Base-by-base conservation (phyloP, 2,797 vertebrate genomes). In the Argyrosomus regius region DNA sequence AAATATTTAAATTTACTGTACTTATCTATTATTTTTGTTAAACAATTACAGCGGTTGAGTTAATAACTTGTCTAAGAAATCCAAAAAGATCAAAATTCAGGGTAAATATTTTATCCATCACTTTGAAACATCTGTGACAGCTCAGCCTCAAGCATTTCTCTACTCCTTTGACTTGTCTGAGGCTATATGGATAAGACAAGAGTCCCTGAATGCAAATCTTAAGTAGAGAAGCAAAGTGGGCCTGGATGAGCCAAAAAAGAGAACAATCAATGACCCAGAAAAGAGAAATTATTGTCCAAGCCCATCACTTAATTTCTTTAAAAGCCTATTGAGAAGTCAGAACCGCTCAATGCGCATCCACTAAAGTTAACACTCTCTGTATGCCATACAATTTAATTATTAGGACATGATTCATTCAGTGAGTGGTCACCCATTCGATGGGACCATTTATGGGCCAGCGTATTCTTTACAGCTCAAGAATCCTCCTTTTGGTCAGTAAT, bases 231-330 rank as follows among this genome's bases (percentile, higher is more conserved):
- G 92, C 94, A 87, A 94, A 96, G 96, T 95, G 92, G 92, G 93
- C 93, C 94, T 95, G 91, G 92, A 96, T 93, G 91, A 88, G 93
- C 94, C 91, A 94, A 93, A 96, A 95, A 95, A 87, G 83, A 92
- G 93, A 96, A 96, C 95, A 96, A 97, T 98, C 96, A 97, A 96
- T 97, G 97, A 94, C 95, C 94, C 89, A 94, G 93, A 97, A 97
- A 97, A 96, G 95, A 97, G 95, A 94, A 98, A 96, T 97, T 96
- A 97, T 98, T 95, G 95, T 97, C 96, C 93, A 94, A 96, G 95
- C 95, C 96, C 94, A 91, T 96, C 92, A 94, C 95, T 97, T 98
- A 98, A 98, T 98, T 97, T 97, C 96, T 96, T 97, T 97, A 95
- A 96, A 97, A 96, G 95, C 95, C 96, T 96, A 97, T 96, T 96